Evolutionary conservation across 1,140 invertebrate genomes (phyloP).

Genomic region (Mesaphorura yosii): DNA sequence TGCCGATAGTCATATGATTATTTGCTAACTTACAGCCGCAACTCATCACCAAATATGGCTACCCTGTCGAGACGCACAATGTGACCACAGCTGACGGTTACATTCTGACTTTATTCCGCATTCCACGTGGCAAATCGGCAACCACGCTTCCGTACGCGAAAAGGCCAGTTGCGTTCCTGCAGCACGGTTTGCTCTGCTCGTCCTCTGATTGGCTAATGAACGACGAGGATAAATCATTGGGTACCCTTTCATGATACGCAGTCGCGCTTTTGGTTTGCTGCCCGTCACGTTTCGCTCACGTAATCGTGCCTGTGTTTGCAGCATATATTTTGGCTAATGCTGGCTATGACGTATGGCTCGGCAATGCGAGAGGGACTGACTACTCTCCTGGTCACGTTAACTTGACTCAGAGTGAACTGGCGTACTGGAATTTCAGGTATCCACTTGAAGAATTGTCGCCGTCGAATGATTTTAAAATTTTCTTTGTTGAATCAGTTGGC

Average conservation of each 20-base stretch:
- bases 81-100: conserved; percentile 35
- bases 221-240: conserved; percentile 50
- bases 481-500: conserved; percentile 4
- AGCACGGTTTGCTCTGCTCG: conserved; percentile 56
- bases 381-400: conserved; percentile 33
- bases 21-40: conserved; percentile 17
- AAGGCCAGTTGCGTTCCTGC: conserved; percentile 46
- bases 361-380: conserved; percentile 38
- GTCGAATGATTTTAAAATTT: background rate
- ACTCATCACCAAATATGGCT: conserved; percentile 8
- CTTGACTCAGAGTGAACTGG: background rate
- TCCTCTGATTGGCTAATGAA: conserved; percentile 53
- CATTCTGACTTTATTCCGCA: conserved; percentile 35
- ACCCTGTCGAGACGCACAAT: conserved; percentile 11
- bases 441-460: background rate
- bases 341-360: conserved; percentile 40
- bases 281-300: no score
- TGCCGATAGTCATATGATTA: no score
- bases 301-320: background rate
- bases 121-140: conserved; percentile 34
- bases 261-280: no score
- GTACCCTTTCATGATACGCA: conserved; percentile 34
- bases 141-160: conserved; percentile 26
- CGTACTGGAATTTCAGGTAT: conserved; percentile 34
- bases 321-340: conserved; percentile 34